Base-by-base conservation (phyloP, 2,113 vertebrate species). In the Callocephalon fimbriatum region DNA sequence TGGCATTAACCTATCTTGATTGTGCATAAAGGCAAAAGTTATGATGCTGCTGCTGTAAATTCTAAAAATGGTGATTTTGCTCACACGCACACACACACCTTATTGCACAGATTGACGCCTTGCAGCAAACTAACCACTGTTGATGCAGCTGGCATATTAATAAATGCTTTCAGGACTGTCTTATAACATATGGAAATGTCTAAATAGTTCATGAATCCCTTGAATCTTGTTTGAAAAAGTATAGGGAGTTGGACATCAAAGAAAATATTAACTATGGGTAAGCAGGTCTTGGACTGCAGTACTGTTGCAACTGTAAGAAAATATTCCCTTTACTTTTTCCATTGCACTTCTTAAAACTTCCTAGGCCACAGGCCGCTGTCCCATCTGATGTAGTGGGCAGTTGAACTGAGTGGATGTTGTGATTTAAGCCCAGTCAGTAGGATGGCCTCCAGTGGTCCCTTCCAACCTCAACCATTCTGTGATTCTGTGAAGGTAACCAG, bases 161-260 rank as follows among this genome's bases (percentile, higher is more conserved):
- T 78, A 50, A 94, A 94, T 96, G 86, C 59, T 95, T 90, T 88
- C 86, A 96, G 93, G 93, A 88, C 74, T 97, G 81, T 94, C 86
- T 96, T 96, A 91, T 96, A 93, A 66, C 87, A 8, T 90, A 0
- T 94, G 86, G 38, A 83, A 31, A 93, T 94, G 96, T 75, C 79
- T 93, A 73, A 94, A 65, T 92, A 87, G 88, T 96, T 96, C 91
- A 96, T 86, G 54, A 97, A 93, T 97, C 86, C 94, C 86, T 96
- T 97, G 97, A 90, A 90, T 96, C 97, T 92, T 95, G 94, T 95
- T 95, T 95, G 95, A 92, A 97, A 95, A n/a, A 95, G 90, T 96
- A 92, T 96, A 98, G 97, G 90, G 99, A 99, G 95, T 97, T 98
- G 95, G 99, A 99, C 29, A 98, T 99, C 98, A 98, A 99, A 98